These are phyloP conservation scores for Apteryx owenii DNA, from an alignment of 2,113 vertebrate species.

Conservation along the genomic window DNA sequence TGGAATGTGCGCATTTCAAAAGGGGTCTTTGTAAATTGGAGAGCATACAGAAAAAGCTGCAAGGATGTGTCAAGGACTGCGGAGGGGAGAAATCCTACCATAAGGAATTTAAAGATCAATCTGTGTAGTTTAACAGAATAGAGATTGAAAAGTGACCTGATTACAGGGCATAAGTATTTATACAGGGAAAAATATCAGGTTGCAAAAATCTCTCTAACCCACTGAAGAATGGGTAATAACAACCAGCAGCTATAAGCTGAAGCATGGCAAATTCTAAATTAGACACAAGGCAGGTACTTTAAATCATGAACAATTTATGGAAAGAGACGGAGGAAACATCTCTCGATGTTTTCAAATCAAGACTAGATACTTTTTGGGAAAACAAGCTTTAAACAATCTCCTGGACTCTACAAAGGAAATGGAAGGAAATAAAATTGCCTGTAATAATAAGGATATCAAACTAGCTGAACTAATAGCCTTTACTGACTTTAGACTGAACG, in stretches of 20 bases:
- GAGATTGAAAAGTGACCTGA: background rate
- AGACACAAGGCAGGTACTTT: fast-evolving
- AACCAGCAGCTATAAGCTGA: background rate
- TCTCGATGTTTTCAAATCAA: background rate
- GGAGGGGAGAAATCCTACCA: background rate
- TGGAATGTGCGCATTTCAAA: background rate
- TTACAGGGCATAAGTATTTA: background rate
- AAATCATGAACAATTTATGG: background rate
- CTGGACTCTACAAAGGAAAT: background rate
- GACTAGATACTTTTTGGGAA: background rate
- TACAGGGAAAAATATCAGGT: background rate
- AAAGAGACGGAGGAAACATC: background rate
- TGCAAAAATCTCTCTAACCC: background rate
- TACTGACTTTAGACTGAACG: background rate
- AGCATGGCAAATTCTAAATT: background rate
- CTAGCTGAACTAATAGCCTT: background rate
- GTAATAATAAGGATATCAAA: background rate
- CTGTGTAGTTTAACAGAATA: background rate
- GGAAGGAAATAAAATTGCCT: background rate
- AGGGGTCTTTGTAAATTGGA: background rate
- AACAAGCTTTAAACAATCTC: background rate
- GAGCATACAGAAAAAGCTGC: background rate
- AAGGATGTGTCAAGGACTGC: background rate
- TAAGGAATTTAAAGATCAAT: background rate
- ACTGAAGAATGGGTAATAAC: background rate